phyloP scores from a whole-genome alignment of 2,797 vertebrate genomes.

The Takifugu ocellatus region DNA sequence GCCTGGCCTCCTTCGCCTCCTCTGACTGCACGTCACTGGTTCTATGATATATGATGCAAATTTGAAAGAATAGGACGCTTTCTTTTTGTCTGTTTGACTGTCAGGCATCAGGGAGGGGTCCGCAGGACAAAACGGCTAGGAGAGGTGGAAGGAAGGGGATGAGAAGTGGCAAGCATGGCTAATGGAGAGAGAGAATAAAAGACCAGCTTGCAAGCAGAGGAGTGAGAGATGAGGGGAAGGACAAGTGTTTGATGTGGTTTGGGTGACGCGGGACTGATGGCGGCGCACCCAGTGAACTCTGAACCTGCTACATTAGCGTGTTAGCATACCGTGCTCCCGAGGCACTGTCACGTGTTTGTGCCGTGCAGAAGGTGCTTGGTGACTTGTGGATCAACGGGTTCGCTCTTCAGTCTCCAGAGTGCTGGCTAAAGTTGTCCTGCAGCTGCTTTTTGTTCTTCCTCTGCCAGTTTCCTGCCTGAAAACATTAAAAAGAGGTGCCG shows the following conservation, averaged over 20 bases:
- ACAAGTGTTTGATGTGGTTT: conserved; percentile 67
- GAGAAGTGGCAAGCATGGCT: conserved; percentile 28
- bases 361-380: background rate
- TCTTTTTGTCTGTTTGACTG: conserved; percentile 7
- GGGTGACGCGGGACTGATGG: conserved; percentile 27
- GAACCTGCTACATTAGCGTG: conserved; percentile 1
- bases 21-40: too few relatives aligned
- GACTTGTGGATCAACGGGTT: too few relatives aligned
- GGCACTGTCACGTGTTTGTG: too few relatives aligned
- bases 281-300: conserved; percentile 54
- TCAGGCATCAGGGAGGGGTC: conserved; percentile 28
- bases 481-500: conserved; percentile 31
- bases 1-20: too few relatives aligned
- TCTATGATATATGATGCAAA: too few relatives aligned
- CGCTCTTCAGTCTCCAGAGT: background rate
- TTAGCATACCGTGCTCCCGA: background rate
- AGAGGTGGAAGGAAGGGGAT: conserved; percentile 31
- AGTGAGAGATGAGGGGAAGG: conserved; percentile 41
- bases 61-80: background rate
- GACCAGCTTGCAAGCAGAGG: conserved; percentile 29
- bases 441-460: background rate
- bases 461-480: conserved; percentile 10
- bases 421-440: too few relatives aligned
- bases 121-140: conserved; percentile 19
- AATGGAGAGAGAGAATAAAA: conserved; percentile 7